Evolutionary conservation across 2,797 vertebrate species (phyloP), one percentile per base, ranked within the genome.

Genomic region (Lacerta bilineata): DNA sequence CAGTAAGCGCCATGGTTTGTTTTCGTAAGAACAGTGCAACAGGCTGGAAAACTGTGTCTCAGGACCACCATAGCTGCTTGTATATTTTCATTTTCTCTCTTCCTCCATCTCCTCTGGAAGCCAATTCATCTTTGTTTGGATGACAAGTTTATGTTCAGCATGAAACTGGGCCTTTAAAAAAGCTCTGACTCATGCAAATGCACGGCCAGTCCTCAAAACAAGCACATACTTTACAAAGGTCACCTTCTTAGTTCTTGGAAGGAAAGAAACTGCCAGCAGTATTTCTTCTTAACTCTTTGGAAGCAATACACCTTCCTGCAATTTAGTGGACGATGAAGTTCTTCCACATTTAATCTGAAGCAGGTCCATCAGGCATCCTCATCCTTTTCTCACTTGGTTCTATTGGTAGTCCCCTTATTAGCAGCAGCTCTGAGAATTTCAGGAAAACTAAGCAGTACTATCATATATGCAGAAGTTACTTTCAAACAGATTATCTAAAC

Each of bases 121-220:
- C 15, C n/a, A 27, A 69, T 83, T 4, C 90, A 71, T 80, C 39
- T 85, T 87, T 46, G 29, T 76, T 8, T 36, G n/a, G 23, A 29
- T 29, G 64, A 61, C 25, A 77, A 89, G 59, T 87, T 89, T 88
- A 86, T 90, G 55, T 88, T 78, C 17, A 59, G 43, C 25, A 29
- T 11, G 8, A 9, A 69, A 39, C 3, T 3, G 18, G 89, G 41
- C 1, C 1, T 85, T 27, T 50, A 71, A 39, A 50, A 84, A 59
- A 64, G 75, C 76, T 92, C 64, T 88, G 27, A 81, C 88, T 85
- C 83, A 66, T 46, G 29, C 33, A 46, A 68, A 61, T 81, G 77
- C 82, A 36, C 59, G 83, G 69, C 2, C 8, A 80, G 13, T 13
- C 2, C 86, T 91, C 83, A 85, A 90, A 94, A 83, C 3, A 46